Evolutionary conservation across 2,888 invertebrate genomes (phyloP).

Genomic region (Tetranychus truncatus): DNA sequence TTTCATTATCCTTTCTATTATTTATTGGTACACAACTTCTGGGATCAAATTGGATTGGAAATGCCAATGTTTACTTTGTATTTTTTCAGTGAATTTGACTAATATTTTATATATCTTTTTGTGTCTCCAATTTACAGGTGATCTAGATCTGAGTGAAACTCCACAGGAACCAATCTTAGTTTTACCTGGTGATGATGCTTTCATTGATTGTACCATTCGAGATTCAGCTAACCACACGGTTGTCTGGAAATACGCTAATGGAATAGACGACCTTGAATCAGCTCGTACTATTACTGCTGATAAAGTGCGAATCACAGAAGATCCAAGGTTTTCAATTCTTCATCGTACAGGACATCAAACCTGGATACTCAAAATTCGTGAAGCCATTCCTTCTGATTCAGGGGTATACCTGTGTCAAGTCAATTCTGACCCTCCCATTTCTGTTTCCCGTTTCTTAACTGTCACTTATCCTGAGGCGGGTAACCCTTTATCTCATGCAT

Average conservation of each 20-base stretch:
- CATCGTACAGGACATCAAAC: constrained; percentile 70
- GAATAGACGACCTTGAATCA: constrained; percentile 3
- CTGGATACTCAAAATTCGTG: constrained; percentile 63
- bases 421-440: constrained; percentile 55
- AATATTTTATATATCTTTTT: background rate
- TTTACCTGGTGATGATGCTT: constrained; percentile 53
- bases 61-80: background rate
- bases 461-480: constrained; percentile 43
- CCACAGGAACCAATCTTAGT: constrained; percentile 38
- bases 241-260: constrained; percentile 20
- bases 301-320: constrained; percentile 52
- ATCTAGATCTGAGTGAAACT: background rate
- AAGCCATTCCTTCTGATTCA: constrained; percentile 49
- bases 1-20: too few species aligned
- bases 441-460: constrained; percentile 57
- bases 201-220: constrained; percentile 59
- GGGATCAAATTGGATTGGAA: too few species aligned
- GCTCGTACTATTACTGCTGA: constrained; percentile 46
- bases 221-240: constrained; percentile 52
- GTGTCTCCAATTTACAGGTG: background rate
- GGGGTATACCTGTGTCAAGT: constrained; percentile 65
- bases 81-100: background rate
- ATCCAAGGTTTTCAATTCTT: constrained; percentile 50
- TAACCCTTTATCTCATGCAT: constrained; percentile 6
- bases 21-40: too few species aligned